phyloP scores from a whole-genome alignment of 2,888 invertebrate species.

The Alsophila aescularia region DNA sequence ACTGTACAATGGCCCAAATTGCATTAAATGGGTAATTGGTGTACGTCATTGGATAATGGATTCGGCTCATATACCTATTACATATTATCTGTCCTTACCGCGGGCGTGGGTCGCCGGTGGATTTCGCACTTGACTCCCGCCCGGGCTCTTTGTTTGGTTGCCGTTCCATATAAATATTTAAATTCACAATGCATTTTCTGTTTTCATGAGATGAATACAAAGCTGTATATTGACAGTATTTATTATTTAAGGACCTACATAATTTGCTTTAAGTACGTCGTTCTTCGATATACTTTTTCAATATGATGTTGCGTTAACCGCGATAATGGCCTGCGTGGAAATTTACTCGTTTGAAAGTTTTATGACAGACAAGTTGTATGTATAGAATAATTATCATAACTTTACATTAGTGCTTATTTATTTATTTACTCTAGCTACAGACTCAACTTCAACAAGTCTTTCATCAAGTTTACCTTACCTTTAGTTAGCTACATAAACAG shows the following conservation, averaged over 20 bases:
- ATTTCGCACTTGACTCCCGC: slow-evolving; percentile 75
- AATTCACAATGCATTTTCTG: slow-evolving; percentile 69
- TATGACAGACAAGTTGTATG: slow-evolving; percentile 5
- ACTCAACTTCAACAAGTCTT: slow-evolving; percentile 5
- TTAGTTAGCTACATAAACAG: slow-evolving; percentile 16
- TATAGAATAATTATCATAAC: neutral
- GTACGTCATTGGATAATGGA: slow-evolving; percentile 84
- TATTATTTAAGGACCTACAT: slow-evolving; percentile 42
- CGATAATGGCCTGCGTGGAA: slow-evolving; percentile 37
- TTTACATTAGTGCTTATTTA: neutral
- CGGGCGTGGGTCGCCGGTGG: slow-evolving; percentile 69
- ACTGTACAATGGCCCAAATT: slow-evolving; percentile 80
- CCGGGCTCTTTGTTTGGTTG: slow-evolving; percentile 66
- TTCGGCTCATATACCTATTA: slow-evolving; percentile 75
- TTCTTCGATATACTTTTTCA: slow-evolving; percentile 36
- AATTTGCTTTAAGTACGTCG: slow-evolving; percentile 35
- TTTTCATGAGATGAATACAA: slow-evolving; percentile 72
- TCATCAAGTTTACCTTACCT: slow-evolving; percentile 2
- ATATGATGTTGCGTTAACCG: slow-evolving; percentile 31
- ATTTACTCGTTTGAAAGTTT: slow-evolving; percentile 9
- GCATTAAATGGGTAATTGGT: slow-evolving; percentile 84
- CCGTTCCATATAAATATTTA: slow-evolving; percentile 69
- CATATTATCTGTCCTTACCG: slow-evolving; percentile 67
- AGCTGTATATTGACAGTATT: slow-evolving; percentile 54
- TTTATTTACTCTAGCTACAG: neutral